Evolutionary conservation across 2,888 invertebrate genomes (phyloP).

Genomic region (Ophion slaviceki): DNA sequence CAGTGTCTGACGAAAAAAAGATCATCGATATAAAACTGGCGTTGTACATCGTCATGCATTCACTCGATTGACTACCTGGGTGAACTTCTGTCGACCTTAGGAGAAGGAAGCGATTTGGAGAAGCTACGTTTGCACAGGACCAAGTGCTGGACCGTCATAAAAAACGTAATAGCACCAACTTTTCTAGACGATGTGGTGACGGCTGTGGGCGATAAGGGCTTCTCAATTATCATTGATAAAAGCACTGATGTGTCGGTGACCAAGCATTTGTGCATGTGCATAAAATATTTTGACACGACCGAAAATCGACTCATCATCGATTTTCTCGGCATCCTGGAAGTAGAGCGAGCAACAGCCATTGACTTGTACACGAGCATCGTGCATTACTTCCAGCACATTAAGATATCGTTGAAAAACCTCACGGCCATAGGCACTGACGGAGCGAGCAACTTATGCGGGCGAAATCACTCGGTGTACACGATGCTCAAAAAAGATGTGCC

Average conservation of each 20-base stretch:
- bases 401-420: constrained; percentile 64
- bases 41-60: constrained; percentile 56
- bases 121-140: constrained; percentile 64
- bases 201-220: constrained; percentile 62
- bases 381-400: constrained; percentile 34
- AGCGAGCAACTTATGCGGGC: constrained; percentile 69
- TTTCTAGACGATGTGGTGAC: constrained; percentile 57
- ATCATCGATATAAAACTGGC: constrained; percentile 62
- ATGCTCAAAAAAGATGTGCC: constrained; percentile 65
- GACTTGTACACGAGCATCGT: constrained; percentile 37
- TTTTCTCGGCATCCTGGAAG: constrained; percentile 66
- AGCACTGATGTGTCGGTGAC: constrained; percentile 67
- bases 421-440: constrained; percentile 71
- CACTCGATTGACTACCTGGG: constrained; percentile 65
- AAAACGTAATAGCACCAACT: constrained; percentile 63
- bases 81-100: constrained; percentile 57
- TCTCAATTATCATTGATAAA: constrained; percentile 67
- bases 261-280: constrained; percentile 64
- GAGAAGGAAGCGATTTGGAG: constrained; percentile 51
- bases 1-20: constrained; percentile 11
- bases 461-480: constrained; percentile 63
- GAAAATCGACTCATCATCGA: constrained; percentile 57
- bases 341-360: constrained; percentile 54
- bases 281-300: constrained; percentile 65
- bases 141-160: constrained; percentile 67